Conservation (phyloP, 2,797 vertebrate genomes). For the Arvicola amphibius region DNA sequence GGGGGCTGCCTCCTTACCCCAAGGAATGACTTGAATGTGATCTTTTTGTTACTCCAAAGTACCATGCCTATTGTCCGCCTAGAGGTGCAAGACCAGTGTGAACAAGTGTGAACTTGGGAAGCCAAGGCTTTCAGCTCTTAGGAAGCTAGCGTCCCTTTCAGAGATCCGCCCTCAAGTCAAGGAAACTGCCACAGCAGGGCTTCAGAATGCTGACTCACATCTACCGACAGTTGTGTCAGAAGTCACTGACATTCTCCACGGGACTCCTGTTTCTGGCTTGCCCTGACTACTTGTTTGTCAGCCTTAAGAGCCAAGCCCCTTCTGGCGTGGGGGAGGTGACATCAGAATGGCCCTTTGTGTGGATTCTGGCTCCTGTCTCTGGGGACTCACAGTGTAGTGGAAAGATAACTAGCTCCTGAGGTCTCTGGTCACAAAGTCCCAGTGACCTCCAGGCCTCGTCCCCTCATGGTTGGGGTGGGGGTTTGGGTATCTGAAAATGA, state of each 20-base stretch:
- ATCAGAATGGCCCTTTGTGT: background rate
- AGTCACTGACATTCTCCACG: background rate
- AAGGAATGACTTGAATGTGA: background rate
- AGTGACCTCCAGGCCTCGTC: background rate
- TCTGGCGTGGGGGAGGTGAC: background rate
- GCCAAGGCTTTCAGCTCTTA: background rate
- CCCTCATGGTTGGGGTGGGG: background rate
- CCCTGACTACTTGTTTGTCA: background rate
- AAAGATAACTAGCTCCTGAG: background rate
- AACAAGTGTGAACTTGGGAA: background rate
- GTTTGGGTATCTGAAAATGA: rapidly evolving
- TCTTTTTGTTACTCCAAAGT: no score
- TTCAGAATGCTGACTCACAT: background rate
- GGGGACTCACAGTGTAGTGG: no score
- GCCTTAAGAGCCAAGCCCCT: background rate
- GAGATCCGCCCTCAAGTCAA: background rate
- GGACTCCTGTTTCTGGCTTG: background rate
- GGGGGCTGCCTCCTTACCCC: background rate
- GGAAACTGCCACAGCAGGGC: rapidly evolving
- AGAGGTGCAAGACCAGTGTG: background rate
- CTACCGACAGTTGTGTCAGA: rapidly evolving
- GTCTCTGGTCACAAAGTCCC: background rate
- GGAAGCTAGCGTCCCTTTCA: background rate
- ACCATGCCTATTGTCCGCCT: background rate
- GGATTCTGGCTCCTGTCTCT: background rate